Evolutionary conservation across 2,888 invertebrate genomes (phyloP).

Genomic region (Sceliomorpha sp.): DNA sequence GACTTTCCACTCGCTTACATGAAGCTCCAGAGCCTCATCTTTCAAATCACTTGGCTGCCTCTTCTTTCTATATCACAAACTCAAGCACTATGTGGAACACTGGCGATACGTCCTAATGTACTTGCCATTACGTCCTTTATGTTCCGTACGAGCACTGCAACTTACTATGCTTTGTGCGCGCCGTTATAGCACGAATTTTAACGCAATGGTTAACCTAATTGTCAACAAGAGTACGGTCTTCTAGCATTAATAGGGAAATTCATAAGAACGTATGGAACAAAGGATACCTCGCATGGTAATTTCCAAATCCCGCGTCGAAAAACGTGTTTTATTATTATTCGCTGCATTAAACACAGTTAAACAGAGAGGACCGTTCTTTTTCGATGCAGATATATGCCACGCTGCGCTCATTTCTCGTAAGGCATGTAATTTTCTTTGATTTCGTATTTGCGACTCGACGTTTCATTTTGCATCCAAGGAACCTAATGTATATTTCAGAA

Average conservation of each 20-base stretch:
- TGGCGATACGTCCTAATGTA: slow-evolving; percentile 66
- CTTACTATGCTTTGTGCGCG: slow-evolving; percentile 20
- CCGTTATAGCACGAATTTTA: slow-evolving; percentile 22
- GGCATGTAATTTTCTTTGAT: no score
- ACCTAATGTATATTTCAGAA: slow-evolving; percentile 29
- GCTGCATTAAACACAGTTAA: no score
- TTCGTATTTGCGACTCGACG: no score
- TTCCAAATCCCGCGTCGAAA: no score
- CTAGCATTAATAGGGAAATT: slow-evolving; percentile 26
- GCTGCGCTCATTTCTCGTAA: no score
- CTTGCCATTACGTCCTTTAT: slow-evolving; percentile 65
- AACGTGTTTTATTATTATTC: no score
- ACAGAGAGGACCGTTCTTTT: no score
- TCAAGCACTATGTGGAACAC: slow-evolving; percentile 13
- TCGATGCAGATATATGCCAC: no score
- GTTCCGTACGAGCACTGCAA: slow-evolving; percentile 20
- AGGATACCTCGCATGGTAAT: no score
- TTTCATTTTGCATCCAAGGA: slow-evolving; percentile 4
- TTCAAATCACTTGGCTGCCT: slow-evolving; percentile 29
- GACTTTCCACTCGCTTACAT: slow-evolving; percentile 32
- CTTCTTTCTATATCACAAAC: slow-evolving; percentile 25
- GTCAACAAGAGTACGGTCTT: slow-evolving; percentile 10
- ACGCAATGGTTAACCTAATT: slow-evolving; percentile 21
- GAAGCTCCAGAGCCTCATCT: slow-evolving; percentile 21
- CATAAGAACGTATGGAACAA: slow-evolving; percentile 18